Evolutionary conservation across 53 echinoderm and acorn worm genomes (phyloP).

Genomic region (Zoroaster sp.): DNA sequence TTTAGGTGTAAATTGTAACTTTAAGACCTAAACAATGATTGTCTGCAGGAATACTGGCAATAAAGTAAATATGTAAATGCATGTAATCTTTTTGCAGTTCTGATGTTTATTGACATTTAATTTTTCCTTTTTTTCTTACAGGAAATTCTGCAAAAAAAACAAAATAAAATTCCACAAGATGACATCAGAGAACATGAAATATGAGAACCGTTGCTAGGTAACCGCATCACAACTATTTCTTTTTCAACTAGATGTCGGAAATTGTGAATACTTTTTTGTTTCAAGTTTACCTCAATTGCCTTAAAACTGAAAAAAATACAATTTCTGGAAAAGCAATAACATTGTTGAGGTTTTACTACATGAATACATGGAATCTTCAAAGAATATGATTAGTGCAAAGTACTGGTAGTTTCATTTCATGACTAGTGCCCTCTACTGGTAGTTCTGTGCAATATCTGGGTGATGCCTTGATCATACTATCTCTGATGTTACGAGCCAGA

Average conservation of each 20-base stretch:
- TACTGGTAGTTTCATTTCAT: no score
- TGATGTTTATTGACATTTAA: not conserved
- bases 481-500: no score
- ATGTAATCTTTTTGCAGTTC: not conserved
- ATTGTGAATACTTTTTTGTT: not conserved
- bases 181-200: not conserved
- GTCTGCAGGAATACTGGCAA: no score
- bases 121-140: not conserved
- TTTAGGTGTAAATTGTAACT: no score
- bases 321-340: not conserved
- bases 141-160: not conserved
- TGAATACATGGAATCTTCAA: not conserved
- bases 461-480: no score
- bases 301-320: not conserved
- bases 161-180: not conserved
- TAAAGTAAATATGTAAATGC: not conserved
- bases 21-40: no score
- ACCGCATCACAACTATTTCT: not conserved
- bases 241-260: not conserved
- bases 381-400: no score
- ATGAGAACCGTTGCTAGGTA: not conserved
- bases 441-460: no score
- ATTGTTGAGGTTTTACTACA: not conserved
- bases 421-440: no score
- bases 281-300: conserved; percentile 25